Evolutionary conservation across 2,113 vertebrate genomes (phyloP).

Genomic region (Phylloscopus trochilus): DNA sequence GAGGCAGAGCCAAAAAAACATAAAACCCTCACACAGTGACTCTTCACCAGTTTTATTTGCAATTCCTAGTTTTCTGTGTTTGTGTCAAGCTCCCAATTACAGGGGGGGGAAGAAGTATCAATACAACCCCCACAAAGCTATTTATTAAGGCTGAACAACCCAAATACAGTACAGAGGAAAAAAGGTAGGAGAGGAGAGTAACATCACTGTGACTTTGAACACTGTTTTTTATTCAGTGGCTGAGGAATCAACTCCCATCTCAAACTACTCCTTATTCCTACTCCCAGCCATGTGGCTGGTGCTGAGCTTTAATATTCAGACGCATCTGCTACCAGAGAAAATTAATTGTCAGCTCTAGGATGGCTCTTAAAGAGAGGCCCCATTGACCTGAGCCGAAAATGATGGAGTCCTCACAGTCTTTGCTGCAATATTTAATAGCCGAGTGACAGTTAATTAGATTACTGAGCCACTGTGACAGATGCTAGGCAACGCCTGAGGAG

Average conservation of each 20-base stretch:
- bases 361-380: slow-evolving; percentile 1
- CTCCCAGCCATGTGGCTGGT: background rate
- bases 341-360: slow-evolving; percentile 39
- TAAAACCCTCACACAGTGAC: slow-evolving; percentile 30
- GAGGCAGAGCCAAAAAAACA: slow-evolving; percentile 16
- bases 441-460: slow-evolving; percentile 56
- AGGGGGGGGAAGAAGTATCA: background rate
- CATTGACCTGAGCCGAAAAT: slow-evolving; percentile 17
- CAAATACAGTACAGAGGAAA: background rate
- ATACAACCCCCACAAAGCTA: background rate
- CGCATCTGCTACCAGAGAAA: slow-evolving; percentile 13
- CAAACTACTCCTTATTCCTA: background rate
- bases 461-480: slow-evolving; percentile 40
- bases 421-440: slow-evolving; percentile 48
- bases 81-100: background rate
- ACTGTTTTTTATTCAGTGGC: background rate
- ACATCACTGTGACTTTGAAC: background rate
- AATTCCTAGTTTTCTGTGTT: background rate
- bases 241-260: background rate
- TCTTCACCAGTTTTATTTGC: slow-evolving; percentile 39
- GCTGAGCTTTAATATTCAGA: background rate
- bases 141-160: background rate
- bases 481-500: slow-evolving; percentile 13
- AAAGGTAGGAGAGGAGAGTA: background rate
- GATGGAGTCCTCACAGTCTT: slow-evolving; percentile 39